Evolutionary conservation across 2,888 invertebrate species (phyloP).

Genomic region (Lasioglossum malachurum): DNA sequence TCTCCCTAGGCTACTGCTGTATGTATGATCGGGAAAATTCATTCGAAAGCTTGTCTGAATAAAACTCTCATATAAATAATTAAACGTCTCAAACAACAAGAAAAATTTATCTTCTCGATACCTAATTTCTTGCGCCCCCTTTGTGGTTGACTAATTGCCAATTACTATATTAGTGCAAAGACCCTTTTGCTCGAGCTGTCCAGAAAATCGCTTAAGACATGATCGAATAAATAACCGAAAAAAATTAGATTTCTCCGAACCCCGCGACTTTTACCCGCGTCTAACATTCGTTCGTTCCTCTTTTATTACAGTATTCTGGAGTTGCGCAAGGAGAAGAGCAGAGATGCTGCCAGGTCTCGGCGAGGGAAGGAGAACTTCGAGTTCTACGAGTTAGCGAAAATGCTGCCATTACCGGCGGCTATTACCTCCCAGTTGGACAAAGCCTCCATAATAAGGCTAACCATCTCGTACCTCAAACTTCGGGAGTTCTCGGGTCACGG

Average conservation of each 20-base stretch:
- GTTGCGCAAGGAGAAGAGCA: constrained; percentile 96
- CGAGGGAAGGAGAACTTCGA: constrained; percentile 98
- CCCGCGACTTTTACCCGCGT: constrained; percentile 37
- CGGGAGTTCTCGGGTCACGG: constrained; percentile 98
- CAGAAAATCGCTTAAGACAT: background rate
- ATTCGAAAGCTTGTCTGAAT: background rate
- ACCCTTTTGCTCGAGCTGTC: constrained; percentile 10
- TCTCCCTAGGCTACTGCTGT: constrained; percentile 33
- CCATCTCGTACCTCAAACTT: constrained; percentile 97
- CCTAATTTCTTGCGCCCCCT: background rate
- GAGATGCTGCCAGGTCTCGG: constrained; percentile 96
- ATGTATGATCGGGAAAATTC: constrained; percentile 42
- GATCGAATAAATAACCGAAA: constrained; percentile 18
- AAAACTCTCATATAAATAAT: no score
- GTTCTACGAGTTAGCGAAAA: constrained; percentile 98
- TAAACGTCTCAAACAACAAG: background rate
- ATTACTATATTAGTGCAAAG: background rate
- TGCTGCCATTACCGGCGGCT: constrained; percentile 95
- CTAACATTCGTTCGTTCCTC: constrained; percentile 43
- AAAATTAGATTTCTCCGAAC: constrained; percentile 32
- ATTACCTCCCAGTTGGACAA: constrained; percentile 98
- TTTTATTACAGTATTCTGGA: constrained; percentile 93
- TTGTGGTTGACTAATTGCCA: background rate
- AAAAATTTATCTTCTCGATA: background rate
- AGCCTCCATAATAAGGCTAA: constrained; percentile 97